A percentile compares a stretch with the other conserved stretches of the same genome.
Evolutionary conservation across 1,140 invertebrate species (phyloP).

Genomic region (Leguminivora glycinivorella): DNA sequence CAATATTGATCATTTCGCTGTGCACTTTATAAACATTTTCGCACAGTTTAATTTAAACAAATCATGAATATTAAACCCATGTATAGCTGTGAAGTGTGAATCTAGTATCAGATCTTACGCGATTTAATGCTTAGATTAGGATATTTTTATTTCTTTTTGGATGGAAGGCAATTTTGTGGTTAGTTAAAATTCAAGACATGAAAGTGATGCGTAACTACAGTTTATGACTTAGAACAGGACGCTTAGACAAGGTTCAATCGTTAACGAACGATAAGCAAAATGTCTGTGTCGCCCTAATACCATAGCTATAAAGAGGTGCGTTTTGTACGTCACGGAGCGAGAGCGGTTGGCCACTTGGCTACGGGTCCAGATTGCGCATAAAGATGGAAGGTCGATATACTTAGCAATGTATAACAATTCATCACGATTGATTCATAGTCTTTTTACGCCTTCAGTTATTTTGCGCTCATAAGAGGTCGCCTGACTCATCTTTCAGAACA

Average conservation of each 20-base stretch:
- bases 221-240: conserved; percentile 46
- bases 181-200: conserved; percentile 42
- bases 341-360: too few species aligned
- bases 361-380: conserved; percentile 54
- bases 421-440: conserved; percentile 45
- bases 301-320: too few species aligned
- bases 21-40: neutral
- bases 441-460: conserved; percentile 24
- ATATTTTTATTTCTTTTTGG: conserved; percentile 2
- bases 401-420: conserved; percentile 47
- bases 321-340: too few species aligned
- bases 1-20: neutral
- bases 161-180: conserved; percentile 11
- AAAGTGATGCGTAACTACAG: conserved; percentile 38
- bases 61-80: conserved; percentile 14
- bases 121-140: neutral
- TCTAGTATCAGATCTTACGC: conserved; percentile 6
- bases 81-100: conserved; percentile 18
- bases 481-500: conserved; percentile 36
- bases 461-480: conserved; percentile 23
- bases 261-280: too few species aligned
- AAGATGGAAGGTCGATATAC: conserved; percentile 63
- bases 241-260: too few species aligned
- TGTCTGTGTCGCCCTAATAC: too few species aligned
- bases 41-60: neutral